Evolutionary conservation across 2,113 vertebrate genomes (phyloP), one percentile per base, ranked within the genome.

Genomic region (Oncorhynchus masou): DNA sequence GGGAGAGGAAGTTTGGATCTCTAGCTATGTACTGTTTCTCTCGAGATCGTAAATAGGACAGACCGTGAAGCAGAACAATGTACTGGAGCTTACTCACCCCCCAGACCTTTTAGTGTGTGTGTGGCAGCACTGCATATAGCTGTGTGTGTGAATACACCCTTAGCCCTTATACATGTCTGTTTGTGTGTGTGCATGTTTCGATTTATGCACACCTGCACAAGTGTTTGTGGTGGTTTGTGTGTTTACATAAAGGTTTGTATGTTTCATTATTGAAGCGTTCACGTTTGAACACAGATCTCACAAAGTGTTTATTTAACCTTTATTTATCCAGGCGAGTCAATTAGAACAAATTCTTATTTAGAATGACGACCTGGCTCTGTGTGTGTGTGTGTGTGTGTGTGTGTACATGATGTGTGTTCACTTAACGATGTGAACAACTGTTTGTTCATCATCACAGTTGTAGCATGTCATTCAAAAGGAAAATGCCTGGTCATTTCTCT

Each of bases 231-330:
- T 15, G 48, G 51, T 75, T n/a, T 68, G 64, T 51, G 64, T 51
- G 39, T 27, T 3, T 16, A 12, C 48, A 39, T 71, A 64, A 22
- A 24, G 25, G 25, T 68, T 48, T 75, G 59, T 60, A 76, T 75
- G 57, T 70, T 24, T 70, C 8, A 2, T 0, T 19, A 29, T 4
- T 19, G 2, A 25, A 39, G 16, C 3, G 20, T 34, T 84, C 8
- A 60, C 57, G 81, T 84, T 82, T 76, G 68, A 80, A 79, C 59
- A 68, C 71, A 77, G 64, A 70, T 20, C 65, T 20, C 59, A 15
- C 25, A 22, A 70, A 45, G 79, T 25, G 3, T 45, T 45, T 45
- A 45, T 45, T 45, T 45, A 45, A 45, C 9, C 39, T 45, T 11
- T 45, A 45, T 45, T 12, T 45, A 45, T 45, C 39, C 39, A 45